Base-by-base conservation (phyloP, 2,797 vertebrate species). In the Hirundo rustica region DNA sequence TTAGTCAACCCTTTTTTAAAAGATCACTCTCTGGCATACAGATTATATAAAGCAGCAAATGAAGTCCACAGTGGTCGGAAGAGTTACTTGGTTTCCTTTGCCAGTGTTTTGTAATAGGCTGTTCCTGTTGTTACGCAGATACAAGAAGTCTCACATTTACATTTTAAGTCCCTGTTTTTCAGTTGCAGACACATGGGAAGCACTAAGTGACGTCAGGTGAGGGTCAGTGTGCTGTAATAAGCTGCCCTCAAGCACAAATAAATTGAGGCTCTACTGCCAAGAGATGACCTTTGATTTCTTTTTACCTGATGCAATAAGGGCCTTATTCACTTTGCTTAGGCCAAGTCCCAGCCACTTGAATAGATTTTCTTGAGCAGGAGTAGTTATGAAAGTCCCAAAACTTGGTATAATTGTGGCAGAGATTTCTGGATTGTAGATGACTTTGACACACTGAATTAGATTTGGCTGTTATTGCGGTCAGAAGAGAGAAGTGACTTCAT, bases 211-310 rank as follows among this genome's bases (percentile, higher is more conserved):
- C 23, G 2, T 90, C 88, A 89, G 74, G 42, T 82, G 86, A 91
- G 92, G 88, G 86, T 95, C 94, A 91, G 57, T 74, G 88, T 67
- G 55, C 60, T 89, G 17, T 50, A 89, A 74, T 76, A 82, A 88
- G 44, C 58, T 81, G 73, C 65, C 77, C 48, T 61, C 34, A 12
- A 75, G 71, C 80, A 82, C 67, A 85, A 76, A 70, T 70, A 76
- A 62, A 11, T 74, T 94, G 32, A 82, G 55, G 19, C 32, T 85
- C 53, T 80, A 5, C 53, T 92, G 88, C 90, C 94, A 92, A 74
- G 80, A 44, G 57, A 26, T 94, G 78, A 92, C 92, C 94, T 96
- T 94, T 91, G 80, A 76, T 94, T 95, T 92, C 57, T 91, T 83
- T 92, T 77, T 50, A 79, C 91, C 90, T 94, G 60, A 66, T 1